Evolutionary conservation across 2,888 invertebrate genomes (phyloP).

Genomic region (Drosophila fulvimacula): DNA sequence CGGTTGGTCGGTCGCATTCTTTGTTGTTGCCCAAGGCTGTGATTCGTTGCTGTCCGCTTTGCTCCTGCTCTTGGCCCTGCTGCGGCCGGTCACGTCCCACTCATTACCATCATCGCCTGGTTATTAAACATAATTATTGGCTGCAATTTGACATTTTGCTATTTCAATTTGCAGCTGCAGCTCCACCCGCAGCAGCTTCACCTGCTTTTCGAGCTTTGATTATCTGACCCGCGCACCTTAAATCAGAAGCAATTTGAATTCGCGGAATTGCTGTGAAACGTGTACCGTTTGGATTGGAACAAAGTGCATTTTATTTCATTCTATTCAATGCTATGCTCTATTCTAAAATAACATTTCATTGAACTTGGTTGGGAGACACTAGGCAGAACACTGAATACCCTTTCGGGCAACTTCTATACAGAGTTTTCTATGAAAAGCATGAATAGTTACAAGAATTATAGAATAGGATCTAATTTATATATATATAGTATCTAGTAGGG

Average conservation of each 20-base stretch:
- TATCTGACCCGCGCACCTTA: neutral
- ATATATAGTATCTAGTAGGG: too few species aligned
- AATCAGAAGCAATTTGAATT: neutral
- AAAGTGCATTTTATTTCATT: neutral
- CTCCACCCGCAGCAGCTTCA: neutral
- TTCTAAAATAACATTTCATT: neutral
- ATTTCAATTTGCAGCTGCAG: slow-evolving; percentile 30
- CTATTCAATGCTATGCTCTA: neutral
- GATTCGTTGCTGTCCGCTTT: slow-evolving; percentile 2
- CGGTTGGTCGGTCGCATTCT: slow-evolving; percentile 8
- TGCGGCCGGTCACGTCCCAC: slow-evolving; percentile 41
- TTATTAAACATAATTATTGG: slow-evolving; percentile 50
- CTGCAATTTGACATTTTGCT: slow-evolving; percentile 41
- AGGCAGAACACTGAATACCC: neutral
- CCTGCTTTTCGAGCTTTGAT: neutral
- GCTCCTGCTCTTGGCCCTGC: neutral
- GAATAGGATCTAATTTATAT: too few species aligned
- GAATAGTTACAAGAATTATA: too few species aligned
- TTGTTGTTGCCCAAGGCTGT: slow-evolving; percentile 32
- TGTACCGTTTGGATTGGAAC: neutral
- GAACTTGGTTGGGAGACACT: neutral
- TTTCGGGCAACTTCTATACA: neutral
- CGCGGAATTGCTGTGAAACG: neutral
- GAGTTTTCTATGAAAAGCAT: too few species aligned
- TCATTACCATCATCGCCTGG: slow-evolving; percentile 44